These are phyloP conservation scores for Gopherus evgoodei DNA, from an alignment of 2,113 vertebrate species.

Conservation along the genomic window DNA sequence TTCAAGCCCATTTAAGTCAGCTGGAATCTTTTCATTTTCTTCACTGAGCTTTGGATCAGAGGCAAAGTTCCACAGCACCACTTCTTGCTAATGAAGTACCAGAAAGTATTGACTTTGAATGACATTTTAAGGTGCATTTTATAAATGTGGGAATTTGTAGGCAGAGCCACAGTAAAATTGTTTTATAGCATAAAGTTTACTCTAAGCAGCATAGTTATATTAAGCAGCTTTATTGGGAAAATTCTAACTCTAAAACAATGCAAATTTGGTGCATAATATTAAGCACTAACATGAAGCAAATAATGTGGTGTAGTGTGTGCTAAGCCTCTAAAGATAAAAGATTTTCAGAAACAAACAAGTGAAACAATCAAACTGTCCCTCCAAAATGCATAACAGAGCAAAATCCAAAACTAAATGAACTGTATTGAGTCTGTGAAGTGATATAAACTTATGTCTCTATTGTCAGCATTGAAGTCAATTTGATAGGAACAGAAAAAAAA, in stretches of 20 bases:
- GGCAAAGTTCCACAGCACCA: not conserved
- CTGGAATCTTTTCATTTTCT: not conserved
- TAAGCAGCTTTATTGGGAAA: not conserved
- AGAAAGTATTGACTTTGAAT: slow-evolving; percentile 16
- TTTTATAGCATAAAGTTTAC: slow-evolving; percentile 16
- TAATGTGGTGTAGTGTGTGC: not conserved
- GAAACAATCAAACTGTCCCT: slow-evolving; percentile 50
- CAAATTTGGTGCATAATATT: slow-evolving; percentile 23
- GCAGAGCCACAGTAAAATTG: not conserved
- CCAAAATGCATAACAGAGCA: slow-evolving; percentile 19
- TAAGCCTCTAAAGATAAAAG: not conserved
- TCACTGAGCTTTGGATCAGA: not conserved
- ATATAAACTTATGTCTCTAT: not conserved
- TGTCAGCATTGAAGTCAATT: slow-evolving; percentile 38
- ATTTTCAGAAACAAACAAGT: slow-evolving; percentile 14
- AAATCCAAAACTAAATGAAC: slow-evolving; percentile 33
- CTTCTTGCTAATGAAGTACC: not conserved
- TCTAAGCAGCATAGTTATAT: not conserved
- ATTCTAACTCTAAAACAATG: slow-evolving; percentile 4
- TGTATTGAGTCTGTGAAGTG: slow-evolving; percentile 25
- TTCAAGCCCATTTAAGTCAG: not conserved
- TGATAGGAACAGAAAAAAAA: not conserved
- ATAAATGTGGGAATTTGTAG: not conserved
- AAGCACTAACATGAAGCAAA: slow-evolving; percentile 21
- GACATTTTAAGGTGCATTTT: not conserved